A percentile compares a stretch with the other conserved stretches of the same genome.
Conservation (phyloP, 2,113 vertebrate genomes). For the Pseudolaguvia tuberculata region DNA sequence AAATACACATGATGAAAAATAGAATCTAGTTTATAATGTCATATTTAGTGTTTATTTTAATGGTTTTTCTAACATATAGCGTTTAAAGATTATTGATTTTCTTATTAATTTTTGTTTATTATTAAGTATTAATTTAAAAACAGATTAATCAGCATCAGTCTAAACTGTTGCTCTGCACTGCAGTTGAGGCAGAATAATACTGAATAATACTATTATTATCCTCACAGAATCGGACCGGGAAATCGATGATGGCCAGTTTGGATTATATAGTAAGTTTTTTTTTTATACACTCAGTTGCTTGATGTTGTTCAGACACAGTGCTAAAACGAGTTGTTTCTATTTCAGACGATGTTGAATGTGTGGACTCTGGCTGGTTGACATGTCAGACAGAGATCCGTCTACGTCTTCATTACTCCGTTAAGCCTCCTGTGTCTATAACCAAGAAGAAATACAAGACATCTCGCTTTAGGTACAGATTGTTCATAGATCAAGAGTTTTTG, state of each 20-base stretch:
- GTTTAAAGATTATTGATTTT: background rate
- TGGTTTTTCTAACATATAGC: conserved; percentile 1
- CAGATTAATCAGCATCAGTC: too few relatives aligned
- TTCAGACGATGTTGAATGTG: conserved; percentile 77
- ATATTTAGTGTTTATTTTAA: background rate
- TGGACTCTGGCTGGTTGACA: conserved; percentile 93
- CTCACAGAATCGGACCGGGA: conserved; percentile 72
- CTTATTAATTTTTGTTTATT: background rate
- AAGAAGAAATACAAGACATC: conserved; percentile 98
- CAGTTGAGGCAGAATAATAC: background rate
- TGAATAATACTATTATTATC: conserved; percentile 49
- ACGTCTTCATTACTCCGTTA: conserved; percentile 88
- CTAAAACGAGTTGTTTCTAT: conserved; percentile 40
- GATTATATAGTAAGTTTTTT: conserved; percentile 82
- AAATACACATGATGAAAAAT: background rate
- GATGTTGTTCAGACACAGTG: background rate
- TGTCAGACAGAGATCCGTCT: conserved; percentile 95
- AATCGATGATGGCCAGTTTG: conserved; percentile 85
- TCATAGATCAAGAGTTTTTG: background rate
- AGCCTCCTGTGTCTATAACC: conserved; percentile 84
- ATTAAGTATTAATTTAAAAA: too few relatives aligned
- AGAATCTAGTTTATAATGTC: conserved; percentile 9
- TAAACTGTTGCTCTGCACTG: conserved; percentile 25
- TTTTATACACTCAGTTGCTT: background rate
- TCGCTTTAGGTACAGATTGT: conserved; percentile 81